Evolutionary conservation across 2,113 vertebrate genomes (phyloP).

Genomic region (Hippocampus guttulatus): DNA sequence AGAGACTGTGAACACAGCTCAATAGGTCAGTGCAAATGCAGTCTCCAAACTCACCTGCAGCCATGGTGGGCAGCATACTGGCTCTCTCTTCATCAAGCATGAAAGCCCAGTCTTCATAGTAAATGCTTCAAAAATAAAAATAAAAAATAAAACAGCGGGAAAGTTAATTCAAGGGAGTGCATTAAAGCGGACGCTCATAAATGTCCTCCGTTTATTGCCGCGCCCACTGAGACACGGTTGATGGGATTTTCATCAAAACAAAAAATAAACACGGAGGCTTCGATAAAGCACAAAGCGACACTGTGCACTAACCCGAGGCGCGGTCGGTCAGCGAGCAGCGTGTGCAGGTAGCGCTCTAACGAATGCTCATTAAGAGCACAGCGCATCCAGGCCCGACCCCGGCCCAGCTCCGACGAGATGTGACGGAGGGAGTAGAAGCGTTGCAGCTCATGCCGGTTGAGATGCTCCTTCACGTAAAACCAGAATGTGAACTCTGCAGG

Average conservation of each 20-base stretch:
- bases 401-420: slow-evolving; percentile 83
- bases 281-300: background rate
- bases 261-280: background rate
- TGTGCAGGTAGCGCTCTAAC: slow-evolving; percentile 89
- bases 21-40: background rate
- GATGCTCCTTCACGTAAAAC: slow-evolving; percentile 92
- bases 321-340: slow-evolving; percentile 81
- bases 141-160: slow-evolving; percentile 7
- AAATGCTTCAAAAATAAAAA: slow-evolving; percentile 70
- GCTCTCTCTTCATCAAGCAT: slow-evolving; percentile 92
- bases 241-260: no score
- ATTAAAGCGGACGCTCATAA: background rate
- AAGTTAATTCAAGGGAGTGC: background rate
- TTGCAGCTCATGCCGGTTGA: slow-evolving; percentile 91
- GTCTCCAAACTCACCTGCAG: slow-evolving; percentile 81
- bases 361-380: slow-evolving; percentile 96
- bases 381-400: slow-evolving; percentile 93
- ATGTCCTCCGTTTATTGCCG: background rate
- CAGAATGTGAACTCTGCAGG: slow-evolving; percentile 88
- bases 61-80: slow-evolving; percentile 97
- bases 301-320: slow-evolving; percentile 79
- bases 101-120: slow-evolving; percentile 98
- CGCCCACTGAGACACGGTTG: background rate
- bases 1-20: no score
- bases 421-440: slow-evolving; percentile 86